Conservation (phyloP, 2,888 invertebrate species). For the Nymphalis polychloros region DNA sequence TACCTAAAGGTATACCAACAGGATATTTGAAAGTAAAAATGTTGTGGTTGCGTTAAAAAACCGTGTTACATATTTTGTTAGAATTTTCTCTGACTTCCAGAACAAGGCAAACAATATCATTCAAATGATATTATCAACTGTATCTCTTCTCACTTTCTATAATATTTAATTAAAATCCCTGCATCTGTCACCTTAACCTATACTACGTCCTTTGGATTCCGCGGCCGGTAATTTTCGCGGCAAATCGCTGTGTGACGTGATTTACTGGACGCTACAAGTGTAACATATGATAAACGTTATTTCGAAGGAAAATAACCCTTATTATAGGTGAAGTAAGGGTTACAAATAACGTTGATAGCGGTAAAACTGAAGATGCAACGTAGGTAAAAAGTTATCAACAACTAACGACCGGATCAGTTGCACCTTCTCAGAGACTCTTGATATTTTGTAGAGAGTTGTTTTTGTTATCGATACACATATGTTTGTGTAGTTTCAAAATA, state of each 20-base stretch:
- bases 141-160: too few species aligned
- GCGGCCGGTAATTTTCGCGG: conserved; percentile 50
- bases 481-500: too few species aligned
- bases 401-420: conserved; percentile 20
- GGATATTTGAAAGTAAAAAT: too few species aligned
- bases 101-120: too few species aligned
- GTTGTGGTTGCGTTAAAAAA: too few species aligned
- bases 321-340: not conserved
- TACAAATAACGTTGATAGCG: conserved; percentile 4
- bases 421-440: conserved; percentile 17
- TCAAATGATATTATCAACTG: too few species aligned
- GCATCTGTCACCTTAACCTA: conserved; percentile 16
- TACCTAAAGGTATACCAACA: too few species aligned
- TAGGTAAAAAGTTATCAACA: conserved; percentile 20
- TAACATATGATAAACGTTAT: conserved; percentile 26
- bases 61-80: too few species aligned
- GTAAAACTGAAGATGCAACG: conserved; percentile 8
- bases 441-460: not conserved
- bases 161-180: not conserved
- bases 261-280: conserved; percentile 45
- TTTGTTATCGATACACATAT: too few species aligned
- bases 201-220: conserved; percentile 30
- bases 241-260: conserved; percentile 45
- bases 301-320: conserved; percentile 19
- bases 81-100: too few species aligned